Base-by-base conservation (phyloP, 2,113 vertebrate species). In the Chamaetylas fuelleborni region DNA sequence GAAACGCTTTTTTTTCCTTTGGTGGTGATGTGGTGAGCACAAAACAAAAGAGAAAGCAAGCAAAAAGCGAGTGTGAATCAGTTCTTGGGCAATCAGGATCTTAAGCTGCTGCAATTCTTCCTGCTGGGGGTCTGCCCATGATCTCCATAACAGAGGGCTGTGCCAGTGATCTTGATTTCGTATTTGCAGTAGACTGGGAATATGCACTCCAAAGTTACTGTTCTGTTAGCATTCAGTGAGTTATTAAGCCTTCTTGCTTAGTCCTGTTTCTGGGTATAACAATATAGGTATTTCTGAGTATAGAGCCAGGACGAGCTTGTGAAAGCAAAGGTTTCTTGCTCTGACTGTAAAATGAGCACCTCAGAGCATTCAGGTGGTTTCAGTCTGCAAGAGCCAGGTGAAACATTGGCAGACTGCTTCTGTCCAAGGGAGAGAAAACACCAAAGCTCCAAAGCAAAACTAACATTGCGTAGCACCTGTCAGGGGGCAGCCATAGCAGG, bases 181-280 rank as follows among this genome's bases (percentile, higher is more conserved):
- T 58, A 11, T 54, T 74, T 71, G 34, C 26, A 36, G 12, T 19
- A 47, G 36, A 25, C 28, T 62, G 29, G 47, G 16, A 66, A 66
- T 26, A 54, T 14, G 23, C 4, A 9, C 34, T 66, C 33, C 26
- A 19, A 50, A 51, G 18, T 42, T 62, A 57, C 31, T 0, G 0
- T 45, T 70, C 26, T 54, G 31, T 20, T 23, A 64, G 18, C 0
- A 0, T 62, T 13, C 12, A 28, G 60, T 22, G n/a, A 24, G 6
- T 65, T 45, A 40, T 60, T 64, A 77, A 88, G 13, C 6, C 15
- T 73, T 80, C 18, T 81, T 72, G 53, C 43, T 64, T 48, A 33
- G 33, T 54, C 9, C 12, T 91, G 12, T 33, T 48, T 72, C 50
- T 72, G 53, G 16, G 7, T 56, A 43, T 69, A 51, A 51, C 0